Base-by-base conservation (phyloP, 2,113 vertebrate species). In the Saccopteryx leptura region DNA sequence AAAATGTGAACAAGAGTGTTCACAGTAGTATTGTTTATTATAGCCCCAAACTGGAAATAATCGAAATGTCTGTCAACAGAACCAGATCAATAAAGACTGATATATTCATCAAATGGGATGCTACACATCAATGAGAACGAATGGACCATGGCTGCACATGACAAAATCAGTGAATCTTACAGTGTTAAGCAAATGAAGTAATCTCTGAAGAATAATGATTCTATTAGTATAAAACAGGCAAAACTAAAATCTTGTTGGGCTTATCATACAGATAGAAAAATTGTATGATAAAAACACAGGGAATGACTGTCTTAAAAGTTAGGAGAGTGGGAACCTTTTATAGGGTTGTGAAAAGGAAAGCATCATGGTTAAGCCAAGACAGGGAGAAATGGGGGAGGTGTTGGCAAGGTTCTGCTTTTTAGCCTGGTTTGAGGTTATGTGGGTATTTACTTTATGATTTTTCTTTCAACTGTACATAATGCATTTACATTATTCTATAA, bases 201-300 rank as follows among this genome's bases (percentile, higher is more conserved):
- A 82, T 6, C 65, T 85, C 74, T 61, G 69, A 90, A 90, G 48
- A 72, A 39, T 71, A 65, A 52, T 72, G 24, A 87, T 18, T 56
- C 5, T 63, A 5, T 81, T 71, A 48, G 50, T 52, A 58, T n/a
- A 48, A 79, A 94, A 80, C 14, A 71, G 75, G 69, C 18, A 87
- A 90, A 74, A 58, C 33, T 65, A 82, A 88, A 75, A 81, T 23
- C 39, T 92, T 48, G 9, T 74, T n/a, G 60, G 21, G 21, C 26
- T 86, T 92, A 92, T 61, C 7, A 74, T 65, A n/a, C 19, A 86
- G 28, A 19, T 52, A 63, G 48, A 50, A 79, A 92, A 87, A 54
- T 11, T 46, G 1, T 52, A 17, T 63, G 28, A 56, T 48, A 58
- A 76, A 80, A 79, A 60, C 54, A 81, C 4, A 84, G 13, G 12